phyloP scores from a whole-genome alignment of 2,797 vertebrate species.

The Percopsis omiscomaycus region DNA sequence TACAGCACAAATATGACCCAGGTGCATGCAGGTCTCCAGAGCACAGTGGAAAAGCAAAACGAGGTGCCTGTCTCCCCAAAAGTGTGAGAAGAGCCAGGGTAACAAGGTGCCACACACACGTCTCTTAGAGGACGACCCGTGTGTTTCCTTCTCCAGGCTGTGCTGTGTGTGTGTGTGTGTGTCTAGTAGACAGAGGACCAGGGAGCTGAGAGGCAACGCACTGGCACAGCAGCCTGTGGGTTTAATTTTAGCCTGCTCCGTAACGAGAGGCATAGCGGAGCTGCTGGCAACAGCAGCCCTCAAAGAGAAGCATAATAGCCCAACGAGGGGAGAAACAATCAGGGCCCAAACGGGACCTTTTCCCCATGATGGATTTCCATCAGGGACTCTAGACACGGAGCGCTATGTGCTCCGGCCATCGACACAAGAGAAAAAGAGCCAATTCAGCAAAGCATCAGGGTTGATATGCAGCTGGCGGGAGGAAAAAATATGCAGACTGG shows the following conservation, averaged over 20 bases:
- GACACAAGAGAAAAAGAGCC: slow-evolving; percentile 9
- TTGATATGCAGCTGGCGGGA: slow-evolving; percentile 3
- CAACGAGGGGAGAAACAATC: slow-evolving; percentile 61
- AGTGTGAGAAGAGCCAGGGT: slow-evolving; percentile 35
- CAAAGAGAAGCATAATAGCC: slow-evolving; percentile 47
- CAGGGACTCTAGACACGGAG: slow-evolving; percentile 18
- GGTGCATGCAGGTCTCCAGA: neutral
- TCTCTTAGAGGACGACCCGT: slow-evolving; percentile 33
- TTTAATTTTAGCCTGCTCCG: slow-evolving; percentile 54
- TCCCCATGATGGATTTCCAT: slow-evolving; percentile 46
- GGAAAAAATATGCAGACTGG: slow-evolving; percentile 28
- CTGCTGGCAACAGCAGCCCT: slow-evolving; percentile 35
- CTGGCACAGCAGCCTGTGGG: slow-evolving; percentile 32
- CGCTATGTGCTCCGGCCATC: slow-evolving; percentile 10
- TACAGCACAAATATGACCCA: slow-evolving; percentile 5
- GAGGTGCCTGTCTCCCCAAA: slow-evolving; percentile 17
- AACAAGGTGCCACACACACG: slow-evolving; percentile 19
- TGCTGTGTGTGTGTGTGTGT: slow-evolving; percentile 11
- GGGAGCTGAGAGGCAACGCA: slow-evolving; percentile 7
- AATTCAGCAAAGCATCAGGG: slow-evolving; percentile 26
- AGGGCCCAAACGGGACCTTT: slow-evolving; percentile 20
- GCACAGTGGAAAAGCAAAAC: slow-evolving; percentile 7
- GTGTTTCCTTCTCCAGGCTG: slow-evolving; percentile 38
- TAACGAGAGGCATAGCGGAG: slow-evolving; percentile 55
- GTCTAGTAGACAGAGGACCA: neutral